A percentile compares a stretch with the other conserved stretches of the same genome.
Evolutionary conservation across 2,797 vertebrate species (phyloP).

Genomic region (Chromobotia macracanthus): DNA sequence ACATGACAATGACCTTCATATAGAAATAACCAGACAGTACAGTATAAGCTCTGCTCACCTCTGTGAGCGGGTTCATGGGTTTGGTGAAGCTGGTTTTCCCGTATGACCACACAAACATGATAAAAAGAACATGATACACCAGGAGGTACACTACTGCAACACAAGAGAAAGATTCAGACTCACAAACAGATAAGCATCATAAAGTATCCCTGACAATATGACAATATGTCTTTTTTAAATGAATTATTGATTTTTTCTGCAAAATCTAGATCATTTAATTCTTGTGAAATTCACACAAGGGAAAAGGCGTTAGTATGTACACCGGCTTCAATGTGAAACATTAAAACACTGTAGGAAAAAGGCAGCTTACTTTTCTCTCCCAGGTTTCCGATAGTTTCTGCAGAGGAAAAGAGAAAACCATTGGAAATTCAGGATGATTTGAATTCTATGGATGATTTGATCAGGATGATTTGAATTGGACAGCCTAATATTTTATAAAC

Average conservation of each 20-base stretch:
- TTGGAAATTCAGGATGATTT: conserved; percentile 4
- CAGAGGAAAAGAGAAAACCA: conserved; percentile 58
- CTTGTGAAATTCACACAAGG: too few species aligned
- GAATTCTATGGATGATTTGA: too few species aligned
- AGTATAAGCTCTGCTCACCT: conserved; percentile 80
- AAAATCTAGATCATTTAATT: too few species aligned
- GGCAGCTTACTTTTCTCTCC: conserved; percentile 85
- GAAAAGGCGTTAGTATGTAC: too few species aligned
- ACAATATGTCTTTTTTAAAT: background rate
- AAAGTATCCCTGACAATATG: background rate
- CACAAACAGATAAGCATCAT: background rate
- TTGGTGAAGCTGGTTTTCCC: conserved; percentile 99
- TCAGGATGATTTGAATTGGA: too few species aligned
- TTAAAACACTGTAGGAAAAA: background rate
- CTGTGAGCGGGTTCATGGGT: conserved; percentile 94
- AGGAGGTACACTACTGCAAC: conserved; percentile 90
- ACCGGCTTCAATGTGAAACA: too few species aligned
- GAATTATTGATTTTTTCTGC: too few species aligned
- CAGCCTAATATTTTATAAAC: conserved; percentile 10
- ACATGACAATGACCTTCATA: background rate
- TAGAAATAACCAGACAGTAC: background rate
- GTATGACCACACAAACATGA: conserved; percentile 97
- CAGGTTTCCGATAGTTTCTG: conserved; percentile 90
- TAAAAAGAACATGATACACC: conserved; percentile 92
- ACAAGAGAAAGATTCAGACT: conserved; percentile 62